A percentile compares a stretch with the other conserved stretches of the same genome.
Conservation (phyloP, 1,140 invertebrate species). For the Micrasema minimum region DNA sequence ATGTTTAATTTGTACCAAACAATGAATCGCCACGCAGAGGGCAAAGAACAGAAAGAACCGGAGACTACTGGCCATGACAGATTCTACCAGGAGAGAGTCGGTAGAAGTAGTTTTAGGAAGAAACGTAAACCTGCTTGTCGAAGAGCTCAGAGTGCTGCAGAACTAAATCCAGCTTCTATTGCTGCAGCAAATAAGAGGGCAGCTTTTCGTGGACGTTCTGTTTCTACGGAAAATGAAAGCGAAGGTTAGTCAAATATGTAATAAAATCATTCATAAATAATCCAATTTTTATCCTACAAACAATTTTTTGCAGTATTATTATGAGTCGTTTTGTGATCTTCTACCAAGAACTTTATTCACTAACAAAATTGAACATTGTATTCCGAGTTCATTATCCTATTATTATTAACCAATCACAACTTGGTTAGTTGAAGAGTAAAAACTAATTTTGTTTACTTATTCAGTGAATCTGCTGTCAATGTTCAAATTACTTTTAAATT, state of each 20-base stretch:
- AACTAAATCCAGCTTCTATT: constrained; percentile 74
- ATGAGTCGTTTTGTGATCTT: no score
- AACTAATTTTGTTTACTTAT: no score
- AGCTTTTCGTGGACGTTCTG: constrained; percentile 69
- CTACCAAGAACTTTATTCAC: no score
- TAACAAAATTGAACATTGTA: no score
- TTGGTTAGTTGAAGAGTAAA: no score
- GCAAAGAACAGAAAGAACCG: constrained; percentile 69
- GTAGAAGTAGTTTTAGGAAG: constrained; percentile 68
- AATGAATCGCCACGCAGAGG: constrained; percentile 73
- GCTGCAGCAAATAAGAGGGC: constrained; percentile 71
- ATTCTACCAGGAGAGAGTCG: constrained; percentile 75
- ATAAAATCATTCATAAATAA: not conserved
- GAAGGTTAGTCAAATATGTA: constrained; percentile 58
- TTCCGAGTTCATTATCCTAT: no score
- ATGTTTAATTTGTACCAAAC: constrained; percentile 85
- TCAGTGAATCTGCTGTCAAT: no score
- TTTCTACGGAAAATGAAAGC: constrained; percentile 65
- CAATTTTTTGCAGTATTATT: no score
- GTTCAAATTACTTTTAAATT: no score
- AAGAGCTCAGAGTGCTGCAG: constrained; percentile 78
- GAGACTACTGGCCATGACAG: constrained; percentile 80
- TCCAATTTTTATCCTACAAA: no score
- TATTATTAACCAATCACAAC: no score
- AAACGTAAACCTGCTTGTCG: constrained; percentile 68